Percentiles rank a stretch among this genome's conserved stretches.
phyloP scores from a whole-genome alignment of 2,888 invertebrate species.

The Anorthoa munda region DNA sequence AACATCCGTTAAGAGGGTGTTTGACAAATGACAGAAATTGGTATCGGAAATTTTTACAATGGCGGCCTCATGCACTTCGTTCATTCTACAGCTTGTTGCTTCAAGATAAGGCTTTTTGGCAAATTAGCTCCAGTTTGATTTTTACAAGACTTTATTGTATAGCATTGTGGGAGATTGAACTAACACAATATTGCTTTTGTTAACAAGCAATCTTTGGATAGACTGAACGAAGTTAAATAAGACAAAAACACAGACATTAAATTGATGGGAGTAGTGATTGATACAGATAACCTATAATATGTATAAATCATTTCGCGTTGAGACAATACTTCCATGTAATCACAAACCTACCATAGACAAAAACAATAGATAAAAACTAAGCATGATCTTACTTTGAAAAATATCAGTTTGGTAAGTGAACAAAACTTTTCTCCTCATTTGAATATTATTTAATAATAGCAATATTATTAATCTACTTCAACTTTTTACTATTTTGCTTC shows the following conservation, averaged over 20 bases:
- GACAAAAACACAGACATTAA: no score
- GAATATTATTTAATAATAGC: background rate
- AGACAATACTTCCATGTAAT: background rate
- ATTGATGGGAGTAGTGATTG: background rate
- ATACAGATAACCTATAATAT: background rate
- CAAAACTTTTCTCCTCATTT: background rate
- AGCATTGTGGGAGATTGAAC: no score
- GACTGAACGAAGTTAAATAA: no score
- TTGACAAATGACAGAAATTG: constrained; percentile 26
- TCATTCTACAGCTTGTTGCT: background rate
- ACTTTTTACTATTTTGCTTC: constrained; percentile 14
- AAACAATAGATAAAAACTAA: background rate
- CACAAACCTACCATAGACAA: no score
- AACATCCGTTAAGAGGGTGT: constrained; percentile 20
- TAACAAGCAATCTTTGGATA: no score
- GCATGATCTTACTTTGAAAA: background rate
- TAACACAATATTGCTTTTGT: no score
- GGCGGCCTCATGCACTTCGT: background rate
- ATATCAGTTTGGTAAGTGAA: background rate
- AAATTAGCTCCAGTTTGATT: background rate
- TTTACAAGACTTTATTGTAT: background rate
- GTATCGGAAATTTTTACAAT: constrained; percentile 37
- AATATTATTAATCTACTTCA: background rate
- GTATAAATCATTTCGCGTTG: no score
- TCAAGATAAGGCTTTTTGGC: background rate